Conservation (phyloP, 2,797 vertebrate genomes). For the Melanotaenia trifasciata region DNA sequence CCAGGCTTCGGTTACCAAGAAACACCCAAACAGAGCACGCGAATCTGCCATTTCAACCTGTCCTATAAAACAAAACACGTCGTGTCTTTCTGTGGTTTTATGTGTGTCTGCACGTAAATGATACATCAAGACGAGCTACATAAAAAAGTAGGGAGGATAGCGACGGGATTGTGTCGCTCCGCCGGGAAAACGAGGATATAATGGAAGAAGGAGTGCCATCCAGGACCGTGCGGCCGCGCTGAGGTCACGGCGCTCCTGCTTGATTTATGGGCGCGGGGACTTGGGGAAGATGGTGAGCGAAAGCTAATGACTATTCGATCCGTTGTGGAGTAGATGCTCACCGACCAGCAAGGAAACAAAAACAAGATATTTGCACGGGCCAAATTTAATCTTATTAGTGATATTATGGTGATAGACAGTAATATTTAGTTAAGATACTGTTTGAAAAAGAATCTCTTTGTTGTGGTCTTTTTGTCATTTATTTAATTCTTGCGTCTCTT, state of each 20-base stretch:
- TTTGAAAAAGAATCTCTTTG: not conserved
- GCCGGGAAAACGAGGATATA: conserved; percentile 81
- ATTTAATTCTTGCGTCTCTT: not conserved
- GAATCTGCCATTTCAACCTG: conserved; percentile 39
- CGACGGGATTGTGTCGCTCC: conserved; percentile 71
- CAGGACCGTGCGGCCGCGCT: conserved; percentile 79
- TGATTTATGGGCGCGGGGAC: conserved; percentile 89
- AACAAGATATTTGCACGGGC: conserved; percentile 64
- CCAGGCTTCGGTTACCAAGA: conserved; percentile 40
- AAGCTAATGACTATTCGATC: conserved; percentile 88
- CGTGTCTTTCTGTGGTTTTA: conserved; percentile 51
- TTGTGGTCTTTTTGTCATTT: conserved; percentile 2
- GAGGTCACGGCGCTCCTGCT: conserved; percentile 83
- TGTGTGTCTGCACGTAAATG: conserved; percentile 59
- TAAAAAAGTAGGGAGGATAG: conserved; percentile 63
- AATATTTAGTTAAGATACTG: conserved; percentile 7
- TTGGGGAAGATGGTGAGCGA: conserved; percentile 74
- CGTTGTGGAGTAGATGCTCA: conserved; percentile 72
- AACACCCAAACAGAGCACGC: conserved; percentile 44
- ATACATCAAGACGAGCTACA: conserved; percentile 74
- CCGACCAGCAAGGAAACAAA: conserved; percentile 55
- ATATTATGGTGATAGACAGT: conserved; percentile 23
- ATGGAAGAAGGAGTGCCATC: conserved; percentile 86
- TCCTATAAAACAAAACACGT: conserved; percentile 58
- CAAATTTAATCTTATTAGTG: conserved; percentile 40